These are phyloP conservation scores for Onychostoma macrolepis DNA, from an alignment of 2,113 vertebrate species.

Conservation along the genomic window DNA sequence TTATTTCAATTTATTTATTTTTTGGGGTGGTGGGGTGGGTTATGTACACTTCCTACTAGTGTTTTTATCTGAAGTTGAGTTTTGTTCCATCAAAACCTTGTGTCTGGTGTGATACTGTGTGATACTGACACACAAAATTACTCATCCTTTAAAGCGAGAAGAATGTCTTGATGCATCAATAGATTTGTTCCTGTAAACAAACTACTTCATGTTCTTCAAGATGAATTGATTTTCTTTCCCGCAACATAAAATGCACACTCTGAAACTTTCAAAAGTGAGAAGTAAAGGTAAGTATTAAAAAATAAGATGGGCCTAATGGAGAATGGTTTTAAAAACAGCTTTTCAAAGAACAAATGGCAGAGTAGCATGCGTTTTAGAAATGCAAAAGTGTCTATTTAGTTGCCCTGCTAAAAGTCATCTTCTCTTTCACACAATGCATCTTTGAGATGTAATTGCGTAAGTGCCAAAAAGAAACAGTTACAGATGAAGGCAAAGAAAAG, in stretches of 20 bases:
- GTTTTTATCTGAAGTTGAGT: background rate
- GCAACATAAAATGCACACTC: background rate
- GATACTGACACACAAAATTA: background rate
- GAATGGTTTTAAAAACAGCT: background rate
- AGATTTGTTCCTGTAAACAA: slow-evolving; percentile 22
- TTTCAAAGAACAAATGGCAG: background rate
- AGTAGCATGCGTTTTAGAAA: background rate
- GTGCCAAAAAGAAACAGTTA: background rate
- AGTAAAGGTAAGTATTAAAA: slow-evolving; percentile 5
- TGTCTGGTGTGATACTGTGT: background rate
- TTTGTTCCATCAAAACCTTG: slow-evolving; percentile 6
- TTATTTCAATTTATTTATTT: no score
- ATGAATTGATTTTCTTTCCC: slow-evolving; percentile 26
- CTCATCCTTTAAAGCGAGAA: slow-evolving; percentile 17
- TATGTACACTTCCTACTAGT: background rate
- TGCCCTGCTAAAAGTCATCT: background rate
- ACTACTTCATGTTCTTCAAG: slow-evolving; percentile 15
- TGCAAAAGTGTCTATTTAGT: background rate
- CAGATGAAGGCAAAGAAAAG: background rate
- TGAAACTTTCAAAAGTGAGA: slow-evolving; percentile 9
- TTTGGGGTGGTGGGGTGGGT: no score
- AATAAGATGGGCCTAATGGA: slow-evolving; percentile 2
- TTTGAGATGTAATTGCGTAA: background rate
- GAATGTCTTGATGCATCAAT: background rate
- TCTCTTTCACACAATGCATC: background rate